These are phyloP conservation scores for Chironomus striatipennis DNA, from an alignment of 1,140 invertebrate species.

Conservation along the genomic window DNA sequence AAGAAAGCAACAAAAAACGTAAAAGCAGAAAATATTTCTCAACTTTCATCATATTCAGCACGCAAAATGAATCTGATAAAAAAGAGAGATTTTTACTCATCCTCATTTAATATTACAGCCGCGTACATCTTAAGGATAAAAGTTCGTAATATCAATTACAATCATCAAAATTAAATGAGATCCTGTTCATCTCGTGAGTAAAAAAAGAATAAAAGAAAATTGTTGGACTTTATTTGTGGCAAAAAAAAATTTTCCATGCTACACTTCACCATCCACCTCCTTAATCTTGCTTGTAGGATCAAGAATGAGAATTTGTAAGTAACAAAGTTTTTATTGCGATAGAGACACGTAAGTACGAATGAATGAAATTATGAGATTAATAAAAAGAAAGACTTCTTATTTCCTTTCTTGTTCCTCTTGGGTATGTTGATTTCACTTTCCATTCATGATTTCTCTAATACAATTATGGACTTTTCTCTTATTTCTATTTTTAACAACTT, in stretches of 20 bases:
- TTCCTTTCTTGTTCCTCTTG: background rate
- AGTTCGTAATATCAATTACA: slow-evolving; percentile 1
- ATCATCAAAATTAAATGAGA: background rate
- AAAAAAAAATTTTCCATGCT: background rate
- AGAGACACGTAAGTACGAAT: background rate
- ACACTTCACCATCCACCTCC: background rate
- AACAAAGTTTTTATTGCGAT: background rate
- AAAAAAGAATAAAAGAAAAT: background rate
- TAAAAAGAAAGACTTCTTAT: background rate
- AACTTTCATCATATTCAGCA: too few species aligned
- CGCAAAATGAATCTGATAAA: too few species aligned
- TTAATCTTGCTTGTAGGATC: background rate
- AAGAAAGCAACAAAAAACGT: too few species aligned
- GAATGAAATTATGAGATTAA: slow-evolving; percentile 14
- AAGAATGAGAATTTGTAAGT: background rate
- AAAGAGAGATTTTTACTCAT: too few species aligned
- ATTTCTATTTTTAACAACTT: too few species aligned
- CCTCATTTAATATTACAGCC: too few species aligned
- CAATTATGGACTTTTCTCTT: background rate
- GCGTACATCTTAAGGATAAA: too few species aligned
- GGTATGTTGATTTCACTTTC: background rate
- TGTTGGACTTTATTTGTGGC: background rate
- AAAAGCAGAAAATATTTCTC: too few species aligned
- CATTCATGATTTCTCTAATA: background rate
- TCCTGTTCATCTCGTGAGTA: background rate